A percentile compares a stretch with the other conserved stretches of the same genome.
These are phyloP conservation scores for Baronia brevicornis DNA, from an alignment of 2,888 invertebrate genomes.

Conservation along the genomic window DNA sequence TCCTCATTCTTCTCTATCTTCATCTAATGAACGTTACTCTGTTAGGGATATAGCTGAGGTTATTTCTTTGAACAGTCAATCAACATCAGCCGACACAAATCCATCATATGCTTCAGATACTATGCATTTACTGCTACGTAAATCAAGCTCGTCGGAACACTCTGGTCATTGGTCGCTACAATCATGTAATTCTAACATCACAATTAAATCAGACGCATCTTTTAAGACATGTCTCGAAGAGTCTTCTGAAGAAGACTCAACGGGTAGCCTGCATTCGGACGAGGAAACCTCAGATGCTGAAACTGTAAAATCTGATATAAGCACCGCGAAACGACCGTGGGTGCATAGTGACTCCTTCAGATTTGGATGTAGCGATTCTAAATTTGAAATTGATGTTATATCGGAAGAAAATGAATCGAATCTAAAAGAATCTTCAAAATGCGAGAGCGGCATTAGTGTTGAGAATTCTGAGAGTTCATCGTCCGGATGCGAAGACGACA, in stretches of 20 bases:
- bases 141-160: constrained; percentile 66
- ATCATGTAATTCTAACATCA: constrained; percentile 59
- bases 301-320: constrained; percentile 58
- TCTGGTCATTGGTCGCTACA: constrained; percentile 64
- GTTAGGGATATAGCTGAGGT: constrained; percentile 63
- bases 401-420: constrained; percentile 36
- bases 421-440: constrained; percentile 43
- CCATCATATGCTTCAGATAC: constrained; percentile 52
- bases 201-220: constrained; percentile 56
- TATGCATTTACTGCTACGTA: constrained; percentile 47
- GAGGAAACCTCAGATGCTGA: constrained; percentile 60
- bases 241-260: constrained; percentile 57
- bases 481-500: constrained; percentile 55
- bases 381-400: constrained; percentile 39
- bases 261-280: constrained; percentile 59
- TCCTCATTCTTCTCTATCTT: constrained; percentile 44
- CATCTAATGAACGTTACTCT: constrained; percentile 50
- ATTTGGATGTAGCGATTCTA: constrained; percentile 41
- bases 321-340: constrained; percentile 60
- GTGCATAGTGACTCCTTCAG: constrained; percentile 64
- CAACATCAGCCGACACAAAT: constrained; percentile 51
- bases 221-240: constrained; percentile 60
- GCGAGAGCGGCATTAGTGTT: constrained; percentile 60
- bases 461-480: constrained; percentile 53
- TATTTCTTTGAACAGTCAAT: constrained; percentile 47